Evolutionary conservation across 2,797 vertebrate species (phyloP).

Genomic region (Centropyge bicolor): DNA sequence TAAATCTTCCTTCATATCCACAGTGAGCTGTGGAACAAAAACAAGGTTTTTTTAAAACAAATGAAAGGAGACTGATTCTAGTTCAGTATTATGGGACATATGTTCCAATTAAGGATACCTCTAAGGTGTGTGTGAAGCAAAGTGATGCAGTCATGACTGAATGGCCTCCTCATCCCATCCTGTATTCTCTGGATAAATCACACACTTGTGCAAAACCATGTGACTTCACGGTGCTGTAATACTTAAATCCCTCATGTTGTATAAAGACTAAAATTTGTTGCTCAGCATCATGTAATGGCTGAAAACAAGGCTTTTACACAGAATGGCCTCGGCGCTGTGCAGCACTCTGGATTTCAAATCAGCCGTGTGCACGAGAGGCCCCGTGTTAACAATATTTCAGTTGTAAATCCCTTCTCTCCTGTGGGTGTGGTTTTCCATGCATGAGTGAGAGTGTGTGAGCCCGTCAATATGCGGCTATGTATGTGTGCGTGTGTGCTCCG

Average conservation of each 20-base stretch:
- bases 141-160: constrained; percentile 44
- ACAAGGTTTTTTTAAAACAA: background rate
- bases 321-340: background rate
- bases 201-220: background rate
- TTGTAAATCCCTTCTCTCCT: constrained; percentile 51
- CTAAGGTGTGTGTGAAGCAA: constrained; percentile 39
- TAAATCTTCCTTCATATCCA: background rate
- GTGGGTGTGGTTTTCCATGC: constrained; percentile 41
- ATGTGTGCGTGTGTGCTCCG: constrained; percentile 17
- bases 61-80: background rate
- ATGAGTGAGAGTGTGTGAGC: constrained; percentile 23
- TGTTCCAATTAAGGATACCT: constrained; percentile 54
- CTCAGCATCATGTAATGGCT: background rate
- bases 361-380: constrained; percentile 31
- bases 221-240: constrained; percentile 3
- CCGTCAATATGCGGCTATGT: constrained; percentile 1
- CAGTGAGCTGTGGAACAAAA: constrained; percentile 3
- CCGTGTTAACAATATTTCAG: constrained; percentile 48
- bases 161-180: constrained; percentile 29
- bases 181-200: constrained; percentile 47
- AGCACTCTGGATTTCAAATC: constrained; percentile 37
- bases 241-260: background rate
- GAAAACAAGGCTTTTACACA: constrained; percentile 3
- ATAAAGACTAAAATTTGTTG: background rate
- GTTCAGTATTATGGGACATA: constrained; percentile 21